These are phyloP conservation scores for Saguinus midas DNA, from an alignment of 2,113 vertebrate species.

Conservation along the genomic window DNA sequence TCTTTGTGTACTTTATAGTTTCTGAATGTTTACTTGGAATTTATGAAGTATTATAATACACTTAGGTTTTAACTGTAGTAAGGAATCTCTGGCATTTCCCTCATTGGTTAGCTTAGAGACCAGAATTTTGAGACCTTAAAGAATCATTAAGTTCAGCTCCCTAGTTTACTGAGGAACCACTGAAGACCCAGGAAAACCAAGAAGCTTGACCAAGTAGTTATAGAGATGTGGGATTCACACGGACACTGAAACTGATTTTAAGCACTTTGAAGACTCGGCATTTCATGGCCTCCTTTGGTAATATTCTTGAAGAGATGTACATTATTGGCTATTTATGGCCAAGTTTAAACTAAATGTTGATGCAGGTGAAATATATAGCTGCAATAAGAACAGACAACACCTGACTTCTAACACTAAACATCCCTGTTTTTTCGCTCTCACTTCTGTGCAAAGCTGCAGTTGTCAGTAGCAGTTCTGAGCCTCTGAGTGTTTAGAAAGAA, in stretches of 20 bases:
- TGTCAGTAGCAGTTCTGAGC: neutral
- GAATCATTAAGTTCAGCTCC: neutral
- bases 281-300: neutral
- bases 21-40: neutral
- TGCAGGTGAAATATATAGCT: neutral
- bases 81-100: neutral
- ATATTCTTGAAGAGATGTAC: neutral
- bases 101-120: neutral
- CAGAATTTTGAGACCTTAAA: neutral
- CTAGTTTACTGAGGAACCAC: neutral
- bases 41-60: neutral
- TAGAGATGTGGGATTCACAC: neutral
- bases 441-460: neutral
- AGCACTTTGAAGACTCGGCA: neutral
- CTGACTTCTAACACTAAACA: neutral
- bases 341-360: neutral
- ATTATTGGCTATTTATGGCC: neutral
- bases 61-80: neutral
- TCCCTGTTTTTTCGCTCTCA: neutral
- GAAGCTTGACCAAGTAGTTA: neutral
- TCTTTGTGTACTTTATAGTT: neutral
- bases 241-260: neutral
- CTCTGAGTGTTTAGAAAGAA: neutral
- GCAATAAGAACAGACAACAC: neutral
- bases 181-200: neutral